These are phyloP conservation scores for Pinctada fucata DNA, from an alignment of 2,888 invertebrate genomes.

Conservation along the genomic window DNA sequence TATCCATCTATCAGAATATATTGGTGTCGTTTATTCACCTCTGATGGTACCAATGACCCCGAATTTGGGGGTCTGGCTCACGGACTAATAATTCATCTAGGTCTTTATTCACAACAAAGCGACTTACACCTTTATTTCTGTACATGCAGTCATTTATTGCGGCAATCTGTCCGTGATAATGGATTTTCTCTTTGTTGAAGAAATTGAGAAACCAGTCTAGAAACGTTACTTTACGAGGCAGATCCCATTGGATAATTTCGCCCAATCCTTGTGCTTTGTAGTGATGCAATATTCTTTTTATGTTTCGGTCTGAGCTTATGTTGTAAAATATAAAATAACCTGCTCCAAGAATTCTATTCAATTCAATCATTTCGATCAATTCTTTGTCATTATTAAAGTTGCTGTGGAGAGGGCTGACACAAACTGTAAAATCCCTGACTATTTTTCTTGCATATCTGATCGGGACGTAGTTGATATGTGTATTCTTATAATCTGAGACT, in stretches of 20 bases:
- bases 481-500: too few relatives aligned
- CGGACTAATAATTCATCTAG: slow-evolving; percentile 75
- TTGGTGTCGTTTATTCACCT: too few relatives aligned
- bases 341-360: slow-evolving; percentile 72
- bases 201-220: slow-evolving; percentile 43
- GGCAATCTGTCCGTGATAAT: slow-evolving; percentile 73
- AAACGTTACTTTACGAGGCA: slow-evolving; percentile 57
- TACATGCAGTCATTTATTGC: slow-evolving; percentile 74
- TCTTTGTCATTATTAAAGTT: slow-evolving; percentile 61
- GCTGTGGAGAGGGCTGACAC: slow-evolving; percentile 62
- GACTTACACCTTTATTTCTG: slow-evolving; percentile 56
- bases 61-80: too few relatives aligned
- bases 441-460: too few relatives aligned
- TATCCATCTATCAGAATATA: too few relatives aligned
- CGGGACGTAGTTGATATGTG: too few relatives aligned
- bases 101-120: slow-evolving; percentile 71
- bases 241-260: slow-evolving; percentile 67
- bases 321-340: slow-evolving; percentile 70
- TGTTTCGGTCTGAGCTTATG: slow-evolving; percentile 60
- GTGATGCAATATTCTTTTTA: slow-evolving; percentile 56
- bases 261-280: slow-evolving; percentile 58
- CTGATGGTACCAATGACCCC: too few relatives aligned
- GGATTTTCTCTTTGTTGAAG: slow-evolving; percentile 56
- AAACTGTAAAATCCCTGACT: slow-evolving; percentile 56
- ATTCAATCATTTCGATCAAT: slow-evolving; percentile 73